A percentile compares a stretch with the other conserved stretches of the same genome.
Conservation (phyloP, 1,140 invertebrate species). For the Maniola jurtina region DNA sequence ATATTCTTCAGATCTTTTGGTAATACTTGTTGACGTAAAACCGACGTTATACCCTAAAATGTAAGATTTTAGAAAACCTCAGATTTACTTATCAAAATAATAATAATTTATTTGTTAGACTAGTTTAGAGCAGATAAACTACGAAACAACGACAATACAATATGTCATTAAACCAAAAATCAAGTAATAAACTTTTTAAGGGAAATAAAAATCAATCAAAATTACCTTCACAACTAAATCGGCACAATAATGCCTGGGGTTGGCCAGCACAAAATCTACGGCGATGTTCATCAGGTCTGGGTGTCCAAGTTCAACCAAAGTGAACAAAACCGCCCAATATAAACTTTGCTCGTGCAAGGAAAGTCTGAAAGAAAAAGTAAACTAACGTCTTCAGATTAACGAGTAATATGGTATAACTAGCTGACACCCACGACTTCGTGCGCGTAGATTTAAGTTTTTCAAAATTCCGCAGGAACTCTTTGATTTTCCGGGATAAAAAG, state of each 20-base stretch:
- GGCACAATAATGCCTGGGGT: conserved; percentile 64
- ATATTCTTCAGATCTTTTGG: conserved; percentile 64
- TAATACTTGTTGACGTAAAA: conserved; percentile 54
- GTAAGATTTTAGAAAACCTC: neutral
- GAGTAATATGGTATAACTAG: no score
- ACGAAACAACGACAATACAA: no score
- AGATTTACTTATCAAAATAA: neutral
- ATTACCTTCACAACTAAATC: conserved; percentile 65
- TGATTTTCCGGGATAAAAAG: no score
- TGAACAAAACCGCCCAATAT: conserved; percentile 68
- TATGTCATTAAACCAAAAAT: no score
- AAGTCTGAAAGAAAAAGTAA: conserved; percentile 44
- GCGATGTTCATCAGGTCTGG: conserved; percentile 56
- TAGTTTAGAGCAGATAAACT: no score
- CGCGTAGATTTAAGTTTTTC: no score
- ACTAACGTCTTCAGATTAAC: no score
- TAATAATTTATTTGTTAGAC: neutral
- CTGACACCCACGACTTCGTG: no score
- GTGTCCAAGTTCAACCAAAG: conserved; percentile 56
- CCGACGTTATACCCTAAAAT: conserved; percentile 57
- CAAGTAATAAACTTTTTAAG: no score
- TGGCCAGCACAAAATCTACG: conserved; percentile 56
- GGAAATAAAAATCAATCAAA: no score
- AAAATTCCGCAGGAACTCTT: no score
- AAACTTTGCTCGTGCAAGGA: conserved; percentile 70